Evolutionary conservation across 2,797 vertebrate species (phyloP).

Genomic region (Trachops cirrhosus): DNA sequence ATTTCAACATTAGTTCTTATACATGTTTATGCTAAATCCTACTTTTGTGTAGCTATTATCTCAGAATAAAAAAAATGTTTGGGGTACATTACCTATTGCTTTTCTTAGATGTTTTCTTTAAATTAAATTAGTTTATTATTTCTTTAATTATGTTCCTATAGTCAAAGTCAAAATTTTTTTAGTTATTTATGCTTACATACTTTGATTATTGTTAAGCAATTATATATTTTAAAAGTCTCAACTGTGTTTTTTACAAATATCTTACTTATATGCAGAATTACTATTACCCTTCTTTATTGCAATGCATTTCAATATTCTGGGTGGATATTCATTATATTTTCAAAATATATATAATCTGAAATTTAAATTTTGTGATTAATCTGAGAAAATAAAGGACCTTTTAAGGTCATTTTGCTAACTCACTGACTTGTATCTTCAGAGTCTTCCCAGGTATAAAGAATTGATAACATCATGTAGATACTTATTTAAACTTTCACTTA

Average conservation of each 20-base stretch:
- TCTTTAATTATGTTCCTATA: not conserved
- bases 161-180: not conserved
- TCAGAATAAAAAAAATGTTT: not conserved
- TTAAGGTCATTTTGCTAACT: not conserved
- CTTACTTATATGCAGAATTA: not conserved
- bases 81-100: not conserved
- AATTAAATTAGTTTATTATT: not conserved
- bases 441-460: not conserved
- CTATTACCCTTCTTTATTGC: not conserved
- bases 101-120: not conserved
- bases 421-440: not conserved
- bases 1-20: not conserved
- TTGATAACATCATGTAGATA: not conserved
- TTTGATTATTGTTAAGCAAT: not conserved
- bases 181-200: not conserved
- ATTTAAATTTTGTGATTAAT: not conserved
- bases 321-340: not conserved
- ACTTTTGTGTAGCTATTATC: not conserved
- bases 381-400: not conserved
- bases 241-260: not conserved
- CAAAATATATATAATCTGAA: not conserved
- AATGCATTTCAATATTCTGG: not conserved
- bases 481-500: conserved; percentile 16
- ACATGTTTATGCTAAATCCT: not conserved
- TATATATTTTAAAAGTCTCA: not conserved